Evolutionary conservation across 2,888 invertebrate genomes (phyloP), one percentile per base, ranked within the genome.

Genomic region (Rhaphigaster nebulosa): DNA sequence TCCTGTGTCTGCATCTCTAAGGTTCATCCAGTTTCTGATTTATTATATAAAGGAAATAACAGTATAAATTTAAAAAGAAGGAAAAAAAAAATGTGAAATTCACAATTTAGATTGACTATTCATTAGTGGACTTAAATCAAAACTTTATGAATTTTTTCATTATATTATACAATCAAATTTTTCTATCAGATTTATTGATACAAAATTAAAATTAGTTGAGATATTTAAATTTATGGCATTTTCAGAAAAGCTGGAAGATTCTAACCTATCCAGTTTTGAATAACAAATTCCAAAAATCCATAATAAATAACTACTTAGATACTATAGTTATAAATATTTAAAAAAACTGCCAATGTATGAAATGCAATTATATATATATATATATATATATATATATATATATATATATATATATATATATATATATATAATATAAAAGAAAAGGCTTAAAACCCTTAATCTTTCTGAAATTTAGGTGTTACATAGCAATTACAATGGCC

Each of bases 1-100:
- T 29, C 99, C 99, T 60, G 95, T 96, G 93, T 99, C 99, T 26
- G 98, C 98, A 95, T 99, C 99, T 90, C 99, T 95, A 84, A 99
- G 94, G 94, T 98, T 99, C 97, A 99, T 99, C 98, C 99, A 99
- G 94, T 99, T 99, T 92, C 97, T 96, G 87, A 65, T 56, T 26
- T 90, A 56, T 38, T 1, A 45, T 76, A 34, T 20, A 38, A 54
- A 88, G 12, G 34, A 76, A 70, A 87, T 34, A 90, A 84, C 23
- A 90, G 20, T 20, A 34, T 18, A 76, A 29, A 20, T 34, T 80
- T 88, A 26, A 88, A 80, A 89, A 52, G 34, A 60, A 34, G 54
- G 38, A 88, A 60, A 54, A 50, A 76, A 45, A n/a, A 41, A 52
- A 45, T 34, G 34, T 29, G 34, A 54, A 3, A 38, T 89, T 26